These are phyloP conservation scores for Rhysida immarginata DNA, from an alignment of 1,140 invertebrate species.

Conservation along the genomic window DNA sequence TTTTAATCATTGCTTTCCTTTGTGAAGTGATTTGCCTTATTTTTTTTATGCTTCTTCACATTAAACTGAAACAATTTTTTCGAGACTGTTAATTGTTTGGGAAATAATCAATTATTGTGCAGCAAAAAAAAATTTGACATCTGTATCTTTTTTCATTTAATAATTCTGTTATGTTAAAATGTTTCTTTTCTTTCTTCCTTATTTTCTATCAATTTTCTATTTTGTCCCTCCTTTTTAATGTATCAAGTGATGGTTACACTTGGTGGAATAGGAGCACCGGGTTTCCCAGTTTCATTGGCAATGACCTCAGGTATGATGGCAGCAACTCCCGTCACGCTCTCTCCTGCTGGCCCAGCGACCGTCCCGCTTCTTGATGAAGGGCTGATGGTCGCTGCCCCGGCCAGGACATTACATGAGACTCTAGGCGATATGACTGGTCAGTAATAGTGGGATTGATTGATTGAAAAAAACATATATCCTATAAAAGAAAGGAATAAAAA, in stretches of 20 bases:
- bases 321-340: conserved; percentile 4
- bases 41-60: too few relatives aligned
- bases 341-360: not conserved
- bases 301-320: conserved; percentile 12
- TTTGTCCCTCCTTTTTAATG: not conserved
- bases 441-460: not conserved
- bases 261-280: conserved; percentile 13
- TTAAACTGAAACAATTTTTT: too few relatives aligned
- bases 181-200: too few relatives aligned
- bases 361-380: conserved; percentile 13
- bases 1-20: too few relatives aligned
- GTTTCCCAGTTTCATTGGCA: conserved; percentile 16
- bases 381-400: conserved; percentile 18
- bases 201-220: too few relatives aligned
- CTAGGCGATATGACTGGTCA: conserved; percentile 16
- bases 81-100: too few relatives aligned
- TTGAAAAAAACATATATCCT: not conserved
- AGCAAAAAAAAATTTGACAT: too few relatives aligned
- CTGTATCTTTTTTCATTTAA: too few relatives aligned
- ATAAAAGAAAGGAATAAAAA: not conserved
- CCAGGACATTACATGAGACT: conserved; percentile 16
- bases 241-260: conserved; percentile 7
- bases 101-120: too few relatives aligned
- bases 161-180: too few relatives aligned
- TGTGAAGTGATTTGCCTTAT: too few relatives aligned